Percentiles rank a stretch among this genome's conserved stretches.
phyloP scores from a whole-genome alignment of 1,140 invertebrate species.

The Lepidurus packardi region DNA sequence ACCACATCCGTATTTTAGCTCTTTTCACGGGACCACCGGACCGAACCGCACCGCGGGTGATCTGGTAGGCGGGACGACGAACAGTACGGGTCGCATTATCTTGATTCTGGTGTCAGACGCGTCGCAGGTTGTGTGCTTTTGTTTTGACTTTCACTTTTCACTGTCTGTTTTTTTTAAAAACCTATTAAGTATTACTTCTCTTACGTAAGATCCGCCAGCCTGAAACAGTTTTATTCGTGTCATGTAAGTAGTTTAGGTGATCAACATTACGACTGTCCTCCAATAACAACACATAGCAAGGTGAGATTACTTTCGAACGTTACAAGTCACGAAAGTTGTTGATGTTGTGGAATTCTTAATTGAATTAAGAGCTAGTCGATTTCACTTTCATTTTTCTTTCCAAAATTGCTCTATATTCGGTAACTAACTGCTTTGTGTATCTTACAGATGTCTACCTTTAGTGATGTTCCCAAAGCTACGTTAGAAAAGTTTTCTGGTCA shows the following conservation, averaged over 20 bases:
- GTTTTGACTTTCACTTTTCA: conserved; percentile 11
- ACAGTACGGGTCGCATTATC: background rate
- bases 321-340: too few species aligned
- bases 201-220: too few species aligned
- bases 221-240: too few species aligned
- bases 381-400: background rate
- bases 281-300: too few species aligned
- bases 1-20: background rate
- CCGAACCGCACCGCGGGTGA: conserved; percentile 16
- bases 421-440: background rate
- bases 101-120: background rate
- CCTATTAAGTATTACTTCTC: background rate
- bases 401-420: background rate
- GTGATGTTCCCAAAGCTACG: conserved; percentile 82
- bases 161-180: background rate
- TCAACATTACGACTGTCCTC: too few species aligned
- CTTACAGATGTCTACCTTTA: conserved; percentile 71
- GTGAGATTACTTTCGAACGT: too few species aligned
- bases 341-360: too few species aligned
- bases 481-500: conserved; percentile 78
- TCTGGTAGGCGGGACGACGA: conserved; percentile 1
- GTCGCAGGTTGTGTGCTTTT: background rate
- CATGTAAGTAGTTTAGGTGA: too few species aligned
- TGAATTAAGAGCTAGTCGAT: background rate
- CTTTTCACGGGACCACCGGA: background rate